Evolutionary conservation across 2,888 invertebrate species (phyloP).

Genomic region (Drosophila diplacantha): DNA sequence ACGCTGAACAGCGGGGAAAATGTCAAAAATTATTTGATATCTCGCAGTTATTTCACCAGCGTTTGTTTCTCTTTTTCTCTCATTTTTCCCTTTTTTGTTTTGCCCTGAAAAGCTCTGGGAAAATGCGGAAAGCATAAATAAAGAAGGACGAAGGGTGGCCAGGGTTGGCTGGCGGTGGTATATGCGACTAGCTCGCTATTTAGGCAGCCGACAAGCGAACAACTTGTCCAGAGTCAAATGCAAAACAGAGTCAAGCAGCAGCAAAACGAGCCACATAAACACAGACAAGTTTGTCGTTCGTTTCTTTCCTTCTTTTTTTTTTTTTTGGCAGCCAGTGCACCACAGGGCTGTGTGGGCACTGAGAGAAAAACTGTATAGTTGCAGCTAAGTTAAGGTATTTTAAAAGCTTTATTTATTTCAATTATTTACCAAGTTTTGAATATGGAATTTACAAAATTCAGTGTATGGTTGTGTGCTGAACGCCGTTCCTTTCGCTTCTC

Average conservation of each 20-base stretch:
- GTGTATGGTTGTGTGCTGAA: no score
- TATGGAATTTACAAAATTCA: no score
- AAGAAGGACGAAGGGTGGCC: background rate
- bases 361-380: background rate
- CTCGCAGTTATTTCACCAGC: background rate
- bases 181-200: slow-evolving; percentile 7
- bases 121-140: background rate
- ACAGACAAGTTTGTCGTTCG: background rate
- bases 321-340: background rate
- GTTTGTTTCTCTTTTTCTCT: background rate
- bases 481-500: background rate
- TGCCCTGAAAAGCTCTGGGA: background rate
- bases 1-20: slow-evolving; percentile 8
- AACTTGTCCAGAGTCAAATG: slow-evolving; percentile 16
- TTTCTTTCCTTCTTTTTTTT: background rate
- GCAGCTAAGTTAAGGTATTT: background rate
- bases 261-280: slow-evolving; percentile 7
- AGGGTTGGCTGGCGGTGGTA: background rate
- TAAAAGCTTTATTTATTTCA: background rate
- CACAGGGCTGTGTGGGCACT: background rate
- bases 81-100: background rate
- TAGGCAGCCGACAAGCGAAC: slow-evolving; percentile 18
- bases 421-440: background rate
- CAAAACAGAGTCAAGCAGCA: slow-evolving; percentile 9
- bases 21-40: slow-evolving; percentile 13